Conservation (phyloP, 2,797 vertebrate genomes). For the Sphenopsis melanotis region DNA sequence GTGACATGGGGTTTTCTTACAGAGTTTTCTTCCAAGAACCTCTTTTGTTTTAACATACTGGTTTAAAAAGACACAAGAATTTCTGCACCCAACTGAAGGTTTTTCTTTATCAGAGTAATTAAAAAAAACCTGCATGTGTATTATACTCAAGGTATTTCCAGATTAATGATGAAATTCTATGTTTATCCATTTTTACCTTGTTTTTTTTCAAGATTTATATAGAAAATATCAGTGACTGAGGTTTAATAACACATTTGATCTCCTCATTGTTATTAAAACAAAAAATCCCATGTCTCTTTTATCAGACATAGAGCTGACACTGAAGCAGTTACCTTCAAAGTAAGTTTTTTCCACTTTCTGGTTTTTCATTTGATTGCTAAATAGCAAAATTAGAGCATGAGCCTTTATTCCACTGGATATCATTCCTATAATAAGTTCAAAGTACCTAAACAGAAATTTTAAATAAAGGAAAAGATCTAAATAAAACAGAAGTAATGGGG, state of each 20-base stretch:
- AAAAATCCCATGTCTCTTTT: not conserved
- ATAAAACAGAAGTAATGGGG: not conserved
- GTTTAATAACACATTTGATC: not conserved
- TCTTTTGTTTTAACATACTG: not conserved
- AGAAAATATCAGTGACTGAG: not conserved
- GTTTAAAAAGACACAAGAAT: not conserved
- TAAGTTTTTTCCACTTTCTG: not conserved
- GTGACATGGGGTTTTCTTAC: accelerated
- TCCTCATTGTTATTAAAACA: not conserved
- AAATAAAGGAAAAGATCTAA: not conserved
- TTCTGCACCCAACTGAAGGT: not conserved
- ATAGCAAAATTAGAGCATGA: not conserved
- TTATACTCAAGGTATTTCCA: not conserved
- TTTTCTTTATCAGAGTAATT: not conserved
- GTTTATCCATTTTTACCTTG: not conserved
- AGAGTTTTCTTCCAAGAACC: not conserved
- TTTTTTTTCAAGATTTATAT: not conserved
- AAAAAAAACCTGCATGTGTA: not conserved
- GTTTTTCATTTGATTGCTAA: not conserved
- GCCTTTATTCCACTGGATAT: not conserved
- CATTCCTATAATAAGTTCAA: not conserved
- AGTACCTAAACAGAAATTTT: not conserved
- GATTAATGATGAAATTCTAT: not conserved
- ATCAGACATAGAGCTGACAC: not conserved
- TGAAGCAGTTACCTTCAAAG: not conserved